Base-by-base conservation (phyloP, 2,797 vertebrate genomes). In the Vespertilio murinus region DNA sequence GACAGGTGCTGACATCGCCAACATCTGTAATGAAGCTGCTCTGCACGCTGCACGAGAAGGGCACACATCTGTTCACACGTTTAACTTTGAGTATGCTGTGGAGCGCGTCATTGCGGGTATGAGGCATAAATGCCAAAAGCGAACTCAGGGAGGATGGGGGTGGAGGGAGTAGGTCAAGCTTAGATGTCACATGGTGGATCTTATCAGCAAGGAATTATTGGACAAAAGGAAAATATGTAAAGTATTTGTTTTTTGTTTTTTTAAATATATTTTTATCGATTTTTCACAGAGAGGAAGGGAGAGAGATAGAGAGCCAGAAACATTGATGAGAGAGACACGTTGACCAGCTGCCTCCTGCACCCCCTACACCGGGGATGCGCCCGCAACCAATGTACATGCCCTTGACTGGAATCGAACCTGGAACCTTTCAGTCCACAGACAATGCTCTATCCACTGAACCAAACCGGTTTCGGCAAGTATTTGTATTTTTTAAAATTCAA, bases 1-100 rank as follows among this genome's bases (percentile, higher is more conserved):
- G 42, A 92, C 97, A 99, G 99, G 99, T n/a, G 99, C 99, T 2
- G 99, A 99, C 97, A 99, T 99, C 7, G 99, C 99, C 0, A 99
- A 99, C 96, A 99, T 99, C 96, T 99, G 99, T 78, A 99, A 99
- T 0, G 99, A 99, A 96, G 99, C 99, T 0, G 99, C 99, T 3
- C 98, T 99, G 28, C 99, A 99, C 0, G 99, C 99, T 0, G 99
- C 99, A n/a, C 98, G 99, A 89, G 99, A 99, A 73, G 99, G 99
- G 0, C 98, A 98, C 98, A 99, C 99, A 64, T 99, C 99, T 45
- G 99, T 99, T 0, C 98, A 99, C 52, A 99, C 99, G 0, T 99
- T 98, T 96, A 99, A 98, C 98, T 99, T 99, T 5, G 99, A 99
- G 96, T 99, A 99, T 0, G 99, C 99, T 0, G 99, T 99, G 97